Evolutionary conservation across 1,140 invertebrate genomes (phyloP).

Genomic region (Anastrepha ludens): DNA sequence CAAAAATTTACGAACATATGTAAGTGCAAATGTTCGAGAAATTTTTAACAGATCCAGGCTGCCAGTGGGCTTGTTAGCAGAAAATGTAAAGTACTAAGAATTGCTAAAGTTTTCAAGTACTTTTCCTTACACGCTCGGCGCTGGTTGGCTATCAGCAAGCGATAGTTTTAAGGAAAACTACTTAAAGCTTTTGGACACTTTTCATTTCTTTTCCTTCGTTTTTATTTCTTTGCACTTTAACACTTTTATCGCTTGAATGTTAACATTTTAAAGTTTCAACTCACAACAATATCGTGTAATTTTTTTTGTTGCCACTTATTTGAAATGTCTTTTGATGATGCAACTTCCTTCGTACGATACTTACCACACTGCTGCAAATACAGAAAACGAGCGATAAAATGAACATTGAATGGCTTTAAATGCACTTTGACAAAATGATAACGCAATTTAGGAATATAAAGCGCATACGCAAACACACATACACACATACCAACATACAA

Average conservation of each 20-base stretch:
- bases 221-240: not conserved
- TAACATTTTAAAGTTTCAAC: not conserved
- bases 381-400: too few species aligned
- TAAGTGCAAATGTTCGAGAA: too few species aligned
- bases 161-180: not conserved
- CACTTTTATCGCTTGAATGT: not conserved
- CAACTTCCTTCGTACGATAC: not conserved
- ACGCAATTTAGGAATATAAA: not conserved
- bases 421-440: too few species aligned
- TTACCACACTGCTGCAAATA: too few species aligned
- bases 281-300: not conserved
- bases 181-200: not conserved
- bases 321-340: not conserved
- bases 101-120: not conserved
- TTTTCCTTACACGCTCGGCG: not conserved
- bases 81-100: not conserved
- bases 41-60: not conserved
- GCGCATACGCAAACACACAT: not conserved
- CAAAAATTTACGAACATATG: not conserved
- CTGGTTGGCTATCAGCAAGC: not conserved
- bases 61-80: not conserved
- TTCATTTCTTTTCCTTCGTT: not conserved
- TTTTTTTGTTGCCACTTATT: not conserved
- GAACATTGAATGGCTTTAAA: too few species aligned
- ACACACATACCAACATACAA: not conserved